Percentiles rank a stretch among this genome's conserved stretches.
phyloP scores from a whole-genome alignment of 2,888 invertebrate genomes.

The Cephus sareptanus region DNA sequence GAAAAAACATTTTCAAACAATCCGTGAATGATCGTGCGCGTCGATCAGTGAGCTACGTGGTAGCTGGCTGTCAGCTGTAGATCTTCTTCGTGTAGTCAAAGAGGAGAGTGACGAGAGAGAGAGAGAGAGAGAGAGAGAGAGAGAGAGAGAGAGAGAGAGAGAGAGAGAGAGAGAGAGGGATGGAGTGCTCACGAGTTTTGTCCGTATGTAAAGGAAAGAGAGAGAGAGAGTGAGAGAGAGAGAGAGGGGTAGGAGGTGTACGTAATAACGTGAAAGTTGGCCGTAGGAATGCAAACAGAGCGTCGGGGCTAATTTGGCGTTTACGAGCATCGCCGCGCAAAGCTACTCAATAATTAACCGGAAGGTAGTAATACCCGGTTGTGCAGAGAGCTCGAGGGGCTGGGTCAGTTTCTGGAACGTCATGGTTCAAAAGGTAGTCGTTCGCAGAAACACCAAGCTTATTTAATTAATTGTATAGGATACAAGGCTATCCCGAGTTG shows the following conservation, averaged over 20 bases:
- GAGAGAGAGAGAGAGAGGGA: conserved; percentile 8
- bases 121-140: neutral
- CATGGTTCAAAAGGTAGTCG: neutral
- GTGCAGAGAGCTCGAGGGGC: neutral
- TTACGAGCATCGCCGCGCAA: conserved; percentile 4
- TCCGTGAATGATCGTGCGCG: neutral
- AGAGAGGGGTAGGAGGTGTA: neutral
- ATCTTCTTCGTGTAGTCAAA: neutral
- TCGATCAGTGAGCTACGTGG: neutral
- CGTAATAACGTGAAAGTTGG: conserved; percentile 4
- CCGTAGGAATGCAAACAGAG: conserved; percentile 5
- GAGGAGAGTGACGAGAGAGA: conserved; percentile 2
- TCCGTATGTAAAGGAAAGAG: neutral
- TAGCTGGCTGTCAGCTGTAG: neutral
- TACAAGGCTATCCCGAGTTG: too few species aligned
- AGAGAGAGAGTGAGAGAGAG: neutral
- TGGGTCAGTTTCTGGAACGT: neutral
- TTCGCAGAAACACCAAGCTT: too few species aligned
- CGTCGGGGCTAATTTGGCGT: conserved; percentile 4
- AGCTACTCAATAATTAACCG: conserved; percentile 7
- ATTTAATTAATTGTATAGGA: too few species aligned
- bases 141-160: neutral
- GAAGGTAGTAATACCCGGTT: neutral
- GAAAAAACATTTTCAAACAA: neutral
- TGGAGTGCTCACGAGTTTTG: neutral